Percentiles rank a stretch among this genome's conserved stretches.
Conservation (phyloP, 2,888 invertebrate genomes). For the Stenotaenia linearis region DNA sequence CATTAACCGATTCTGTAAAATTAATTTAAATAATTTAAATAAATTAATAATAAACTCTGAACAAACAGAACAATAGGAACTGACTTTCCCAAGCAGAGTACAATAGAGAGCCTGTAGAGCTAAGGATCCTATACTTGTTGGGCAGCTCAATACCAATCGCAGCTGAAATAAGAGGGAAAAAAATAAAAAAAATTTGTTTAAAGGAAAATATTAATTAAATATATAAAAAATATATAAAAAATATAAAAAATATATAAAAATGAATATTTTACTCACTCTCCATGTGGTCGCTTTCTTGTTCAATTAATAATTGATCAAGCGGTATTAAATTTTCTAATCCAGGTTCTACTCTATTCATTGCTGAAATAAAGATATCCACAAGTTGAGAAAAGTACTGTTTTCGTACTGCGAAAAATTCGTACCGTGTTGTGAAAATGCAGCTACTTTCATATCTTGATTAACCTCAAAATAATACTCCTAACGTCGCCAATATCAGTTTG, state of each 20-base stretch:
- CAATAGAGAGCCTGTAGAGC: not conserved
- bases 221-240: not conserved
- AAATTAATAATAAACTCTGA: too few species aligned
- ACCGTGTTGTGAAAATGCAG: not conserved
- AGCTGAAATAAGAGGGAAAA: not conserved
- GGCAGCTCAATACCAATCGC: not conserved
- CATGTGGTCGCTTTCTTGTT: not conserved
- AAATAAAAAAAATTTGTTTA: too few species aligned
- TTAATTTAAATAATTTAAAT: not conserved
- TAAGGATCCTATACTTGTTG: not conserved
- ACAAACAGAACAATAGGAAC: too few species aligned
- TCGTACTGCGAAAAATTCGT: not conserved
- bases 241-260: not conserved
- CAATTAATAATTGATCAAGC: not conserved
- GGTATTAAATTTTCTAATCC: not conserved
- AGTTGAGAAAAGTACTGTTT: not conserved
- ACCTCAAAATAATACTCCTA: too few species aligned
- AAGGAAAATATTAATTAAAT: too few species aligned
- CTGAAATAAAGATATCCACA: not conserved
- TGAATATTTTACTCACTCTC: not conserved
- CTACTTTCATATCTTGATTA: not conserved
- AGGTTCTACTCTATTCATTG: not conserved
- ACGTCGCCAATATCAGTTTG: too few species aligned
- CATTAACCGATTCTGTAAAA: not conserved
- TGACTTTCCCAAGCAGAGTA: not conserved